phyloP scores from a whole-genome alignment of 2,888 invertebrate genomes.

The Latrodectus hesperus region DNA sequence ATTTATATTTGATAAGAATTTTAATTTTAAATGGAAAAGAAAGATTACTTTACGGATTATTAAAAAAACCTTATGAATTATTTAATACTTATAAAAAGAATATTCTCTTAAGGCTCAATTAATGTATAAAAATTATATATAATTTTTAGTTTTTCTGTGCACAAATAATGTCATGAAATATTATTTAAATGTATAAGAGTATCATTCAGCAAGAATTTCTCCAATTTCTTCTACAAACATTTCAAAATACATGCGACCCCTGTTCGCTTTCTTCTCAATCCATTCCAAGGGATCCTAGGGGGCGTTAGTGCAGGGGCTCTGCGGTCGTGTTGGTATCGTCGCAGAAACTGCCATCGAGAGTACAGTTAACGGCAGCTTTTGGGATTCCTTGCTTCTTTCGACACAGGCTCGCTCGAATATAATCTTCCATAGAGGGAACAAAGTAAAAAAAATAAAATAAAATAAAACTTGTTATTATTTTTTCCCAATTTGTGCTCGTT shows the following conservation, averaged over 20 bases:
- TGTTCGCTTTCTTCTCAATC: conserved; percentile 40
- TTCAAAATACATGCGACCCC: conserved; percentile 6
- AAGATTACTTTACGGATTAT: too few species aligned
- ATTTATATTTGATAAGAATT: too few species aligned
- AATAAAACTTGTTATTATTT: background rate
- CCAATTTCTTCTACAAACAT: background rate
- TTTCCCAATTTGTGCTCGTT: background rate
- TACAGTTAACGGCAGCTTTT: conserved; percentile 43
- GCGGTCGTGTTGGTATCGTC: conserved; percentile 65
- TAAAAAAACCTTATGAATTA: too few species aligned
- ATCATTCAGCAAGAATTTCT: background rate
- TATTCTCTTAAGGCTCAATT: too few species aligned
- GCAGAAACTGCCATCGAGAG: conserved; percentile 65
- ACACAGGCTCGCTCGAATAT: background rate
- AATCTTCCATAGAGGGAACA: background rate
- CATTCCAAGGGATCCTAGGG: conserved; percentile 51
- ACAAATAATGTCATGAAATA: too few species aligned
- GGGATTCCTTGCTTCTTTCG: conserved; percentile 25
- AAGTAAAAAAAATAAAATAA: background rate
- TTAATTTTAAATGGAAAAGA: too few species aligned
- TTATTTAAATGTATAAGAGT: too few species aligned
- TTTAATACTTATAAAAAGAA: too few species aligned
- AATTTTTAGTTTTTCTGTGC: too few species aligned
- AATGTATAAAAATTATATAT: too few species aligned
- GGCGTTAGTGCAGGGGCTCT: conserved; percentile 61